A percentile compares a stretch with the other conserved stretches of the same genome.
These are phyloP conservation scores for Drosophila varians DNA, from an alignment of 1,140 invertebrate species.

Conservation along the genomic window DNA sequence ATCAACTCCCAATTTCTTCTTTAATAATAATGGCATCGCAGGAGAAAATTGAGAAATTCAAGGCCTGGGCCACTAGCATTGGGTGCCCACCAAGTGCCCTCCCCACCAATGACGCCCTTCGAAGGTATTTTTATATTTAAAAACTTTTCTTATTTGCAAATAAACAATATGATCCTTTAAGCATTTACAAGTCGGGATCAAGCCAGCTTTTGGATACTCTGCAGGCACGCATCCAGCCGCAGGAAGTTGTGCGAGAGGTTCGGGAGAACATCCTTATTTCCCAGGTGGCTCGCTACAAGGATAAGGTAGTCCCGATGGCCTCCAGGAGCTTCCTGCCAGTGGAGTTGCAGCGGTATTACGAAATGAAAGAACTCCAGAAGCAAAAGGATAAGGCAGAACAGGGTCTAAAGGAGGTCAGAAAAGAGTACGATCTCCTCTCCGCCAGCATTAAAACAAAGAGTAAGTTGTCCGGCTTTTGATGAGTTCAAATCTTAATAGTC, in stretches of 20 bases:
- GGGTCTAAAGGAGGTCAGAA: conserved; percentile 40
- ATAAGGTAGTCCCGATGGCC: conserved; percentile 55
- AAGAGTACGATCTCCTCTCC: conserved; percentile 53
- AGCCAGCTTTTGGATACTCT: conserved; percentile 57
- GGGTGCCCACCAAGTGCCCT: conserved; percentile 59
- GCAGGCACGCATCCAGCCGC: conserved; percentile 56
- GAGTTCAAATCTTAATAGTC: background rate
- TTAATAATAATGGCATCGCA: conserved; percentile 50
- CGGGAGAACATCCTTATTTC: conserved; percentile 66
- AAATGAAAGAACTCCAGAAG: conserved; percentile 59
- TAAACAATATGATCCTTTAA: conserved; percentile 17
- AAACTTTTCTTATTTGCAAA: background rate
- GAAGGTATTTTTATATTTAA: conserved; percentile 50
- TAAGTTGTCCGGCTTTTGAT: conserved; percentile 19
- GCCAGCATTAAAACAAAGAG: conserved; percentile 68
- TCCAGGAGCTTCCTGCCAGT: conserved; percentile 58
- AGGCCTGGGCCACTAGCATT: conserved; percentile 64
- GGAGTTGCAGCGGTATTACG: conserved; percentile 61
- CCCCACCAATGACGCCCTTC: conserved; percentile 64
- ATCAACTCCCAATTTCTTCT: conserved; percentile 1
- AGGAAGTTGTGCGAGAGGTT: conserved; percentile 55
- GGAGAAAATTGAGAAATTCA: conserved; percentile 58
- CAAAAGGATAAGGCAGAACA: conserved; percentile 37
- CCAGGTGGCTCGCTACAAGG: conserved; percentile 52
- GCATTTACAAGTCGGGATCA: conserved; percentile 72